Evolutionary conservation across 2,888 invertebrate species (phyloP).

Genomic region (Dyspetes luteomarginatus): DNA sequence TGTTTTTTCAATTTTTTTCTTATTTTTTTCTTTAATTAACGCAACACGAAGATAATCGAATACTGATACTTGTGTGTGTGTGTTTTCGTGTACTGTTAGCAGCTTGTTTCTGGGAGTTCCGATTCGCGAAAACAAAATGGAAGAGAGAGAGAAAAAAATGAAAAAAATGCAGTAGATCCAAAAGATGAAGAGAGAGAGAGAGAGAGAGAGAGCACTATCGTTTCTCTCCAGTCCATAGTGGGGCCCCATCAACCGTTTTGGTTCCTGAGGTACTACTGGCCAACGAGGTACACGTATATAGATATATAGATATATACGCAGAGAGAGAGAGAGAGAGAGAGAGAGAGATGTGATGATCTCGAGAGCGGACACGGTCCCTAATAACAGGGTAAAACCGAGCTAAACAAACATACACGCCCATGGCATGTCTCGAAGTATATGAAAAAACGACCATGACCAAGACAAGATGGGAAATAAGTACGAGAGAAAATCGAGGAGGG

Average conservation of each 20-base stretch:
- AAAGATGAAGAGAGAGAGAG: constrained; percentile 32
- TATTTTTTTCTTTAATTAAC: constrained; percentile 23
- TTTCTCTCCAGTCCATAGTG: constrained; percentile 64
- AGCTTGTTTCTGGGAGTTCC: constrained; percentile 32
- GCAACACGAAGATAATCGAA: constrained; percentile 21
- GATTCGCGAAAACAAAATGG: constrained; percentile 36
- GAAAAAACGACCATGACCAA: constrained; percentile 47
- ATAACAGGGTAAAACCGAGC: constrained; percentile 82
- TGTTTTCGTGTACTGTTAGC: not conserved
- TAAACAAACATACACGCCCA: constrained; percentile 84
- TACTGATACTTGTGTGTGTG: not conserved
- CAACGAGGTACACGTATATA: constrained; percentile 14
- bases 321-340: constrained; percentile 3
- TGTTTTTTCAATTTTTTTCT: constrained; percentile 18
- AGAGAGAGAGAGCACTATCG: constrained; percentile 56
- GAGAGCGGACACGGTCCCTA: constrained; percentile 75
- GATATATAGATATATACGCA: constrained; percentile 45
- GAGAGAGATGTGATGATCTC: constrained; percentile 58
- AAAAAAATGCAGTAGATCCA: not conserved
- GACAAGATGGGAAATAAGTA: constrained; percentile 40
- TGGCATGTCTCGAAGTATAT: constrained; percentile 76
- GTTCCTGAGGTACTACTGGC: constrained; percentile 31
- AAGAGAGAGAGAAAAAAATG: constrained; percentile 41
- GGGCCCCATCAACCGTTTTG: constrained; percentile 50
- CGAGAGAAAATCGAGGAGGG: not conserved